Evolutionary conservation across 1,140 invertebrate genomes (phyloP).

Genomic region (Drosophila lowei): DNA sequence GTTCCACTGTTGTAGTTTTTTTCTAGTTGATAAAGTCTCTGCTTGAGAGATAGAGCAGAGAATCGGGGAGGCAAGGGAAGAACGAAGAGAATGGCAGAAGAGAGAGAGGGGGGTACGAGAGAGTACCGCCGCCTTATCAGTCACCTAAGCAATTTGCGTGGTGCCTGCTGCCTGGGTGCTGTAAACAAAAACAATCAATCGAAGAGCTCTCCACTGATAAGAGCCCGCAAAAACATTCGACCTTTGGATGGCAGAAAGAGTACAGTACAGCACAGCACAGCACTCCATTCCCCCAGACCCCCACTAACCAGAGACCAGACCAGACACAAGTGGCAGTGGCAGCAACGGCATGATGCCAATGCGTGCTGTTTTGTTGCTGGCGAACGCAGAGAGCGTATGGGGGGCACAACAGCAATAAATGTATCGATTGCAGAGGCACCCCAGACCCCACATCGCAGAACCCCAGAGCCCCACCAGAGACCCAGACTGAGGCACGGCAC

Average conservation of each 20-base stretch:
- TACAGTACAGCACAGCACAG: neutral
- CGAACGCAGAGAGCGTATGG: constrained; percentile 1
- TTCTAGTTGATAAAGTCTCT: constrained; percentile 34
- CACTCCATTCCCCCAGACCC: constrained; percentile 6
- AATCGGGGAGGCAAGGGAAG: neutral
- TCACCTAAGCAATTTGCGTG: constrained; percentile 67
- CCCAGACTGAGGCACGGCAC: constrained; percentile 38
- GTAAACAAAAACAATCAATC: constrained; percentile 73
- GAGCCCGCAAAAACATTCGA: constrained; percentile 34
- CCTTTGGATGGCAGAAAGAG: constrained; percentile 50
- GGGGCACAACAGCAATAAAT: constrained; percentile 53
- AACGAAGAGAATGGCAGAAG: neutral
- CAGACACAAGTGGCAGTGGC: constrained; percentile 38
- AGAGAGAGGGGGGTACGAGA: constrained; percentile 1
- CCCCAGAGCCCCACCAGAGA: constrained; percentile 2
- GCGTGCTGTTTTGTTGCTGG: constrained; percentile 45
- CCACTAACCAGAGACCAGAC: constrained; percentile 17
- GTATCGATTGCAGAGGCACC: constrained; percentile 44
- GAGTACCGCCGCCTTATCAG: constrained; percentile 42
- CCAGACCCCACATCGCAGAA: too few species aligned
- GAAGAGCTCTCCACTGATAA: constrained; percentile 37
- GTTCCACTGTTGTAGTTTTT: constrained; percentile 10
- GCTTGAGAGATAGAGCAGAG: neutral
- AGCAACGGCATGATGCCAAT: constrained; percentile 41
- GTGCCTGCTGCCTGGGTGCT: constrained; percentile 25